Conservation (phyloP, 2,888 invertebrate genomes). For the Dicroscelio sp. region DNA sequence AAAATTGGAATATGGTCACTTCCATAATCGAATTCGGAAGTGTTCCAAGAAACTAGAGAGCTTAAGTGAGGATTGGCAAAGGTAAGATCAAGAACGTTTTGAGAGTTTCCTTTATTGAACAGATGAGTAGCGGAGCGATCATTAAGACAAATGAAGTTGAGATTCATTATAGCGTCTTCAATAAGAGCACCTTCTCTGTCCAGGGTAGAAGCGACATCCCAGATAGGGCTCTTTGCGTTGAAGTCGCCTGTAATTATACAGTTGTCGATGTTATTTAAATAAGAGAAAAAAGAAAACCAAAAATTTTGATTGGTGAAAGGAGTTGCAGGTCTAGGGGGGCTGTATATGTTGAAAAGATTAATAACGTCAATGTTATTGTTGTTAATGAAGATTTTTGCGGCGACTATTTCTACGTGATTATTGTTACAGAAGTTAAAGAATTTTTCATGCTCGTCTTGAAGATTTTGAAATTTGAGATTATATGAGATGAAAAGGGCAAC, state of each 20-base stretch:
- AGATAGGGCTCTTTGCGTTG: conserved; percentile 39
- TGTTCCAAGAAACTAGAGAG: too few species aligned
- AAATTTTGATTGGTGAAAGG: neutral
- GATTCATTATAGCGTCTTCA: too few species aligned
- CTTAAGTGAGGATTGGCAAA: too few species aligned
- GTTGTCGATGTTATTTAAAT: neutral
- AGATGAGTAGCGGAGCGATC: too few species aligned
- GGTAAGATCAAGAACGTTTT: too few species aligned
- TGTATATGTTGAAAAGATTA: neutral
- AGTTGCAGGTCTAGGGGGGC: conserved; percentile 23
- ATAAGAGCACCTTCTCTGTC: too few species aligned
- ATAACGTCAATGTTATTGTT: neutral
- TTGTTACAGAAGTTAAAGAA: neutral
- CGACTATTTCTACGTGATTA: neutral
- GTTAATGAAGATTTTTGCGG: neutral
- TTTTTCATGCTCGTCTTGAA: neutral
- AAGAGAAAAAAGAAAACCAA: neutral
- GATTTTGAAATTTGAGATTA: neutral
- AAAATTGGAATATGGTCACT: conserved; percentile 32
- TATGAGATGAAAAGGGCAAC: neutral
- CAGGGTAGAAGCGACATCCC: too few species aligned
- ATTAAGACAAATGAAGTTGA: too few species aligned
- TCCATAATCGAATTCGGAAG: neutral
- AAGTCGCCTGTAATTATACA: conserved; percentile 20
- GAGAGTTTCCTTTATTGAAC: too few species aligned